Percentiles rank a stretch among this genome's conserved stretches.
Conservation (phyloP, 2,797 vertebrate species). For the Pteronotus mesoamericanus region DNA sequence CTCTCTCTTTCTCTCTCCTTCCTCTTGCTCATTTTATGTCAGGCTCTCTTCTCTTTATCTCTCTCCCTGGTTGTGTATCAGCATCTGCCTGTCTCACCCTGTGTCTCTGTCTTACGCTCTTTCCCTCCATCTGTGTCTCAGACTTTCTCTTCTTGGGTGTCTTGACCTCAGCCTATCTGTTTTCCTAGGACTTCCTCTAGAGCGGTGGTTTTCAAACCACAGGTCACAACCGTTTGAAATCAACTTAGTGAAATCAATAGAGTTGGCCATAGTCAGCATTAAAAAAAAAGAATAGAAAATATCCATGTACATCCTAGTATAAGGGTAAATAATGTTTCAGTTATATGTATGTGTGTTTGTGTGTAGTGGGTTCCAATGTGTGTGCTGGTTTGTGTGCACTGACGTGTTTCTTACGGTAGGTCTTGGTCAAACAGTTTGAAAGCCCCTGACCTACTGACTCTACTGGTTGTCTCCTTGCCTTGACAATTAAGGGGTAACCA, state of each 20-base stretch:
- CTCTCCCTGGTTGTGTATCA: no score
- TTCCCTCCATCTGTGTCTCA: background rate
- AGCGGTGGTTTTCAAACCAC: background rate
- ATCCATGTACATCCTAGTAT: background rate
- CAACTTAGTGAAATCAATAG: background rate
- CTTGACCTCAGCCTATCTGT: background rate
- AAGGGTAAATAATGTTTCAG: background rate
- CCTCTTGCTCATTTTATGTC: background rate
- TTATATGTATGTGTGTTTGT: background rate
- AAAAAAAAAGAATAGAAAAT: background rate
- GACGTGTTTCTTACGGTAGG: background rate
- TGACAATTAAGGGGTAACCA: background rate
- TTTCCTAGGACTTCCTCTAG: background rate
- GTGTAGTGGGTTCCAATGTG: background rate
- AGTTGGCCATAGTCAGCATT: background rate
- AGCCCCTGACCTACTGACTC: background rate
- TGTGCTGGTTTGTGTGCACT: background rate
- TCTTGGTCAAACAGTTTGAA: slow-evolving; percentile 8
- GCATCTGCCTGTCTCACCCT: background rate
- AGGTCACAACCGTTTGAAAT: background rate
- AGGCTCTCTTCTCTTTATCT: background rate
- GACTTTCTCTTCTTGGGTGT: background rate
- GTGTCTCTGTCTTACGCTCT: background rate
- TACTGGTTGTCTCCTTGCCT: background rate
- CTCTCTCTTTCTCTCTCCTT: background rate